phyloP scores from a whole-genome alignment of 2,113 vertebrate genomes.

The Brachionichthys hirsutus region DNA sequence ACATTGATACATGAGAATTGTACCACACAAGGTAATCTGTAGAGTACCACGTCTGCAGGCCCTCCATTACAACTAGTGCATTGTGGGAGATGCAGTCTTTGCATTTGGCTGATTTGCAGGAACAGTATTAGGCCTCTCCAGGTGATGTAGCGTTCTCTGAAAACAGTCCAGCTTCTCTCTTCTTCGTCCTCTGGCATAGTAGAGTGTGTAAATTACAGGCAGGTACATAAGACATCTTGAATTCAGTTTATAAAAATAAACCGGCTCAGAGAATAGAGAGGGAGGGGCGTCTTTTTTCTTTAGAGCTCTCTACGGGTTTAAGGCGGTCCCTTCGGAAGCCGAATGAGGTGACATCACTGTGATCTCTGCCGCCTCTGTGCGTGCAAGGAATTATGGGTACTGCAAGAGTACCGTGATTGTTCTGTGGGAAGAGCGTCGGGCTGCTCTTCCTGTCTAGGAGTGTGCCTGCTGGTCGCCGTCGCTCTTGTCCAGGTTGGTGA shows the following conservation, averaged over 20 bases:
- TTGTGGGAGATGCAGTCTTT: conserved; percentile 70
- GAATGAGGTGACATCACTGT: conserved; percentile 11
- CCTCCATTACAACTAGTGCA: conserved; percentile 61
- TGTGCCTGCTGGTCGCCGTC: conserved; percentile 45
- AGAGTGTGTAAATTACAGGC: conserved; percentile 34
- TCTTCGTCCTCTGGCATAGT: conserved; percentile 52
- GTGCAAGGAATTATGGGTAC: conserved; percentile 43
- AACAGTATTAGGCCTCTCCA: conserved; percentile 81
- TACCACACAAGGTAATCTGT: conserved; percentile 62
- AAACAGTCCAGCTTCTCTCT: conserved; percentile 55
- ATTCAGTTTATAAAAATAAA: conserved; percentile 65
- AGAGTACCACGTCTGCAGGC: conserved; percentile 68
- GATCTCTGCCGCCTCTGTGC: conserved; percentile 28
- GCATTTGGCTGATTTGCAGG: conserved; percentile 71
- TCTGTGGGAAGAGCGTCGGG: conserved; percentile 22
- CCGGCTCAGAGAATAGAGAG: conserved; percentile 51
- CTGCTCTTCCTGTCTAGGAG: conserved; percentile 27
- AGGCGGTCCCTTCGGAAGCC: conserved; percentile 64
- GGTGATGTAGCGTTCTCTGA: conserved; percentile 64
- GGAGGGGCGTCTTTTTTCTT: conserved; percentile 21
- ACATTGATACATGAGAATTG: conserved; percentile 55
- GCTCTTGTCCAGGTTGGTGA: conserved; percentile 71
- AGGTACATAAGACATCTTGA: conserved; percentile 41
- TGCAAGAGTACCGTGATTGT: conserved; percentile 3
- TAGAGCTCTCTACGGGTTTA: conserved; percentile 49